A percentile compares a stretch with the other conserved stretches of the same genome.
phyloP scores from a whole-genome alignment of 2,888 invertebrate species.

The Drosophila robusta region DNA sequence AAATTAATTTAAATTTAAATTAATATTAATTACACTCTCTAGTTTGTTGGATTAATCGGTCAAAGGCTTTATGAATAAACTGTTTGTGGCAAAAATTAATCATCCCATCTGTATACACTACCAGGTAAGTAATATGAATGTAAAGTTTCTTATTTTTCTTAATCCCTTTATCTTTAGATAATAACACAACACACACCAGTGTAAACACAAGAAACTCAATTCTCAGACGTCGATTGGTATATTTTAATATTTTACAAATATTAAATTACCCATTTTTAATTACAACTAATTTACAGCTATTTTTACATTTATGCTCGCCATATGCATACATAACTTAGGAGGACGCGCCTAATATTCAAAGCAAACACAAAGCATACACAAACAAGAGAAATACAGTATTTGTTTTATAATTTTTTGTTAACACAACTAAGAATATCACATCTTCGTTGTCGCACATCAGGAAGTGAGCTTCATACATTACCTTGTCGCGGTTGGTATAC shows the following conservation, averaged over 20 bases:
- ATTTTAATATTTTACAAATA: background rate
- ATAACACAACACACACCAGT: background rate
- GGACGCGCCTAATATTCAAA: background rate
- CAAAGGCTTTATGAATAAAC: background rate
- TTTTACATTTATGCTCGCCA: background rate
- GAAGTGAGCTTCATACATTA: background rate
- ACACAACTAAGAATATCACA: no score
- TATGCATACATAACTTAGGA: background rate
- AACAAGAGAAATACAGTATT: background rate
- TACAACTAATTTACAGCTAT: background rate
- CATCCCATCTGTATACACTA: background rate
- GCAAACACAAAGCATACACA: background rate
- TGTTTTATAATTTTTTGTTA: background rate
- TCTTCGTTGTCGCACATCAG: conserved; percentile 4
- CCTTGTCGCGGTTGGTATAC: background rate
- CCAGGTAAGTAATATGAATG: background rate
- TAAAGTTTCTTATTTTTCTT: no score
- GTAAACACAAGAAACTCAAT: background rate
- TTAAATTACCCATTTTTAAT: background rate
- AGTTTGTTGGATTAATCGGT: conserved; percentile 12
- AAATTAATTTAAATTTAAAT: background rate
- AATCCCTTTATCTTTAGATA: background rate
- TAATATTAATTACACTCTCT: background rate
- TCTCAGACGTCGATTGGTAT: conserved; percentile 1
- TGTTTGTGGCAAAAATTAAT: background rate